Base-by-base conservation (phyloP, 1,140 invertebrate genomes). In the Zaprionus camerounensis region DNA sequence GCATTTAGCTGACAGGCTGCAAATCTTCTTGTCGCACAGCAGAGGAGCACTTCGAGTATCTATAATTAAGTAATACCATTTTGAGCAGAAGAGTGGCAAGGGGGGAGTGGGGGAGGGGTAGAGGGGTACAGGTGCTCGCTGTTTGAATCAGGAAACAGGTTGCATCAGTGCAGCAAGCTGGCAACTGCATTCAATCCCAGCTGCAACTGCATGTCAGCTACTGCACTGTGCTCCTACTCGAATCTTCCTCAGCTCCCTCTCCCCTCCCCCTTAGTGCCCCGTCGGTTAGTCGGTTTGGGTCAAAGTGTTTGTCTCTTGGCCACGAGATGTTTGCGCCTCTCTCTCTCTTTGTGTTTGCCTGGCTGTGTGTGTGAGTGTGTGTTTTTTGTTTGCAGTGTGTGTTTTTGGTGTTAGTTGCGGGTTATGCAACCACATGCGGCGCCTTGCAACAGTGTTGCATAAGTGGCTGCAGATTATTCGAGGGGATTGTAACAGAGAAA, bases 31-130 rank as follows among this genome's bases (percentile, higher is more conserved):
- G 83, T 86, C 80, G 72, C 73, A 63, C 26, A 53, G 36, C 46
- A 41, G n/a, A 66, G 41, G 49, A 26, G 44, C 28, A 22, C 41
- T 31, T 49, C 63, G 36, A 80, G 83, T 75, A 80, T 88, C 78
- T 83, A 88, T 83, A 87, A 83, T 88, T 88, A 87, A 67, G 70
- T 72, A 69, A 80, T 82, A 68, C 71, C 63, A 74, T 71, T 70
- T 82, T 59, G 28, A 28, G 46, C 17, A 17, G n/a, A 0, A 46
- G n/a, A 22, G 46, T 1, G 46, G 7, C 17, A 15, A 2, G 17
- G 46, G 46, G 17, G 22, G 9, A 17, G 44, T 9, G 20, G n/a
- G 5, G 15, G 6, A 5, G n/a, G n/a, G 44, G 44, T 3, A 7
- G 15, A 17, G 36, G 15, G 38, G 5, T 41, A 6, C 5, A 20